These are phyloP conservation scores for Drosophila tanythrix DNA, from an alignment of 2,888 invertebrate genomes.

Conservation along the genomic window DNA sequence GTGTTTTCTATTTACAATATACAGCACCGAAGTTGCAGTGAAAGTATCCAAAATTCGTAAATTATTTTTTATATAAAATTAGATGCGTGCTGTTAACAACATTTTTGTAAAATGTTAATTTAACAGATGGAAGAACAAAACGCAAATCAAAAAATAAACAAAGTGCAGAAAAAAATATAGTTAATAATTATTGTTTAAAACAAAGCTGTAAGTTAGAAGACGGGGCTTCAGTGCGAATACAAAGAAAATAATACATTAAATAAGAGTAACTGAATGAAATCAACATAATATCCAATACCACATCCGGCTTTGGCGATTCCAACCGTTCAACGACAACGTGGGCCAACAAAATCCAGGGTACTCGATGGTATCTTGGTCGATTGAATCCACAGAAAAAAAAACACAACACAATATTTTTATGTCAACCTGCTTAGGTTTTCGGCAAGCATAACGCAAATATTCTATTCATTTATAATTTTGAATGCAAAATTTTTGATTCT, in stretches of 20 bases:
- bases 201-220: neutral
- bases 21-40: neutral
- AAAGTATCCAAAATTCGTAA: neutral
- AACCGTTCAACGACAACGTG: constrained; percentile 19
- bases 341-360: constrained; percentile 14
- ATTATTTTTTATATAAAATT: neutral
- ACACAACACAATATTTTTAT: constrained; percentile 28
- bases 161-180: constrained; percentile 6
- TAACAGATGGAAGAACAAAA: constrained; percentile 15
- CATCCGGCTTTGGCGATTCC: neutral
- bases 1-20: neutral
- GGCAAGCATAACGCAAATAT: constrained; percentile 53
- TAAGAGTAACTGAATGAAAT: neutral
- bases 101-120: constrained; percentile 20
- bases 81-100: constrained; percentile 17
- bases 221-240: neutral
- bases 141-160: constrained; percentile 33
- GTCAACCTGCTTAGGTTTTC: constrained; percentile 40
- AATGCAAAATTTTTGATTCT: constrained; percentile 71
- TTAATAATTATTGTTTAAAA: neutral
- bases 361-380: constrained; percentile 6
- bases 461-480: constrained; percentile 46
- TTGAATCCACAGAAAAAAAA: constrained; percentile 13
- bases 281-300: neutral
- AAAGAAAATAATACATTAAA: neutral